Evolutionary conservation across 2,888 invertebrate species (phyloP).

Genomic region (Adelphocoris suturalis): DNA sequence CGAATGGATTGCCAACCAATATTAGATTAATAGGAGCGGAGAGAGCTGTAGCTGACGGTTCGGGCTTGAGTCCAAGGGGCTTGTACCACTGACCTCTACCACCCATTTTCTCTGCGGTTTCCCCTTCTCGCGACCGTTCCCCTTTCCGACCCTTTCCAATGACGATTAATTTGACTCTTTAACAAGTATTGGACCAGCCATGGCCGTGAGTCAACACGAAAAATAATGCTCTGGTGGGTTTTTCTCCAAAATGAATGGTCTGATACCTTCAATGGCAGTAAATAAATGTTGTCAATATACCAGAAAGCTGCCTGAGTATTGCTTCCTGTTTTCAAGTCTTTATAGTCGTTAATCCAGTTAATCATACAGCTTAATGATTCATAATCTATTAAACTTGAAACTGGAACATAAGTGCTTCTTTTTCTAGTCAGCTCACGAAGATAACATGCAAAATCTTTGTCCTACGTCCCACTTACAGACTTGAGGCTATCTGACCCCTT

Average conservation of each 20-base stretch:
- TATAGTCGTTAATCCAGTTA: no score
- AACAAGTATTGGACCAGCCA: slow-evolving; percentile 20
- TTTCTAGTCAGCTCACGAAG: no score
- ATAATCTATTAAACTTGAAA: no score
- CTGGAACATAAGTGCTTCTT: no score
- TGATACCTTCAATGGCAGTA: no score
- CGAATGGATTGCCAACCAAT: slow-evolving; percentile 55
- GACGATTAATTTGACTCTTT: slow-evolving; percentile 24
- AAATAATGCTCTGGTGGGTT: background rate
- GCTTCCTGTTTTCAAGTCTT: no score
- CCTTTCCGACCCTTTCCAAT: background rate
- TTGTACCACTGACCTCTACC: slow-evolving; percentile 46
- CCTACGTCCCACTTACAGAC: no score
- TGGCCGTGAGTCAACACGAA: background rate
- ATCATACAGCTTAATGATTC: no score
- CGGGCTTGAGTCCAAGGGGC: slow-evolving; percentile 52
- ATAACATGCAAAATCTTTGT: no score
- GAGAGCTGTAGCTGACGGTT: slow-evolving; percentile 47
- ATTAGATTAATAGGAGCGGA: slow-evolving; percentile 58
- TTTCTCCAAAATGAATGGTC: no score
- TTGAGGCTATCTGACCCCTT: background rate
- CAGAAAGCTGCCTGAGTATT: no score
- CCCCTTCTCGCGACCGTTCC: background rate
- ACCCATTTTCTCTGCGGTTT: slow-evolving; percentile 15
- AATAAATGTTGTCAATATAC: no score